Evolutionary conservation across 1,140 invertebrate genomes (phyloP), one percentile per base, ranked within the genome.

Genomic region (Cardiocondyla obscurior): DNA sequence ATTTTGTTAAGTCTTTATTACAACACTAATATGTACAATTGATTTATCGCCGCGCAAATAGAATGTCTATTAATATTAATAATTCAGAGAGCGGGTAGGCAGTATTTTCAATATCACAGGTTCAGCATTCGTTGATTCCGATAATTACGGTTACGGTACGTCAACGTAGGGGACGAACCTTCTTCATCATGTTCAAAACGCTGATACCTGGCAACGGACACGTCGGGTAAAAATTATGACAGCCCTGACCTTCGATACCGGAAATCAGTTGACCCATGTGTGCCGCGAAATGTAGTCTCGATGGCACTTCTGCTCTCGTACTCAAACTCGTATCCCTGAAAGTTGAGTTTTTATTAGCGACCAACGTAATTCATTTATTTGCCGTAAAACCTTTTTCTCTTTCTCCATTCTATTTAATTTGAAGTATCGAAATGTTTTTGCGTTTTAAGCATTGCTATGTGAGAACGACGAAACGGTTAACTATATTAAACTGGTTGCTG

Each of bases 251-350:
- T 88, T 96, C 96, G 10, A 96, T 92, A 12, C 96, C 96, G 42
- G 96, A 94, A 51, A 97, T 96, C 57, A 97, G 92, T 93, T 97
- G 96, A 70, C 97, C 97, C 97, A 97, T 97, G 90, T 97, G 97
- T 6, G 97, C 96, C 0, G 96, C 97, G 91, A 97, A 97, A 91
- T 97, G 96, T 92, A 97, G 97, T 88, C 96, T 96, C 28, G 96
- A 97, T 0, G 96, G 95, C 30, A 96, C 94, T 93, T 95, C 95
- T 10, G 95, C 95, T 84, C 95, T 95, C 3, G 94, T 95, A 51
- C 94, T 94, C 64, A 96, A 92, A 76, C 95, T 96, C 14, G 95
- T 96, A 79, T 96, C 95, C 84, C 95, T 96, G 93, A 67, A 92
- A 94, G 83, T 19, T 1, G 1, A 39, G 25, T 4, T 49, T 42